These are phyloP conservation scores for Rhagium mordax DNA, from an alignment of 2,888 invertebrate genomes.

Conservation along the genomic window DNA sequence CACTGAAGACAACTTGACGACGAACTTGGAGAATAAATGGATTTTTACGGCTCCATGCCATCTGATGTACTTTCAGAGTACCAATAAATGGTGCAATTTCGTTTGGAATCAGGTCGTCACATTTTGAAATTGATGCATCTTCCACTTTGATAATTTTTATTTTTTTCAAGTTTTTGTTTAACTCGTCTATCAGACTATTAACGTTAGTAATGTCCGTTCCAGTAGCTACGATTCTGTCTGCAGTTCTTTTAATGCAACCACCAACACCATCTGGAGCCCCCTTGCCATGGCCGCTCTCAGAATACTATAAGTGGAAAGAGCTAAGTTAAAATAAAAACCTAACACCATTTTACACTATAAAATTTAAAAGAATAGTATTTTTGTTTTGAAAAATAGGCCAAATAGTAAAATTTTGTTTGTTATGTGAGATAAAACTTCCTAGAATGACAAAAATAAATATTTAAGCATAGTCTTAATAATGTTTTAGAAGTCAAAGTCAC, in stretches of 20 bases:
- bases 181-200: neutral
- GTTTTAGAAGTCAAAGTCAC: no score
- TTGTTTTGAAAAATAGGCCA: no score
- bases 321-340: no score
- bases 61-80: conserved; percentile 1
- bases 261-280: neutral
- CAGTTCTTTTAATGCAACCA: neutral
- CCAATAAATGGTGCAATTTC: neutral
- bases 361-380: no score
- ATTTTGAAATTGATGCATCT: conserved; percentile 1
- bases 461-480: no score
- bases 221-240: neutral
- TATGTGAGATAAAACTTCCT: no score
- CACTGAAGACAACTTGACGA: neutral
- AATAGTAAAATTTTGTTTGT: no score
- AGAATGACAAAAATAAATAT: no score
- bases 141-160: neutral
- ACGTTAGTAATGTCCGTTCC: conserved; percentile 1
- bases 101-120: neutral
- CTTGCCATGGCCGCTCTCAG: conserved; percentile 1
- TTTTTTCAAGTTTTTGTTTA: neutral
- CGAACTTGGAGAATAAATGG: neutral
- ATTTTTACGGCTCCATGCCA: neutral
- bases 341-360: no score
- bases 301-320: neutral